Evolutionary conservation across 2,113 vertebrate species (phyloP).

Genomic region (Lipotes vexillifer): DNA sequence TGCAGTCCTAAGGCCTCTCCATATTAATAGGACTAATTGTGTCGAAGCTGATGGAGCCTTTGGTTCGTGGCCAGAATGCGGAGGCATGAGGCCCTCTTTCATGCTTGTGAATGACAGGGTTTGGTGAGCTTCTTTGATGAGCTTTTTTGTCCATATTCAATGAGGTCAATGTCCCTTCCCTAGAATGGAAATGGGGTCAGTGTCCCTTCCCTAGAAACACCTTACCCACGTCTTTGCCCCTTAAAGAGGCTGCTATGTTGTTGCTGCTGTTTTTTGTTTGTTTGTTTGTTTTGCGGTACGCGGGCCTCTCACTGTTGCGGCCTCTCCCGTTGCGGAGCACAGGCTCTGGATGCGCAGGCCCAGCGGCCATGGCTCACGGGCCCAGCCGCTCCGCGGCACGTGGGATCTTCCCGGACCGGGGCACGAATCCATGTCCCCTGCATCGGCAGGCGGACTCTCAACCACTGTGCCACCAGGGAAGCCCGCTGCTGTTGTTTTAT

Average conservation of each 20-base stretch:
- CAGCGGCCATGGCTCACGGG: too few relatives aligned
- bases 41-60: constrained; percentile 1
- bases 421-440: too few relatives aligned
- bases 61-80: constrained; percentile 12
- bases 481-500: not conserved
- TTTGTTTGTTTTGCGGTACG: too few relatives aligned
- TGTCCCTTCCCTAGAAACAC: constrained; percentile 36
- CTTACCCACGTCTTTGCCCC: not conserved
- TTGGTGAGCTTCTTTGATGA: constrained; percentile 30
- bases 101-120: constrained; percentile 24
- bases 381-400: too few relatives aligned
- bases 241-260: constrained; percentile 26
- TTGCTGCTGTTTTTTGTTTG: not conserved
- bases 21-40: constrained; percentile 27
- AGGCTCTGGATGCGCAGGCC: too few relatives aligned
- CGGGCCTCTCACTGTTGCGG: too few relatives aligned
- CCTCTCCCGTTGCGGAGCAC: too few relatives aligned
- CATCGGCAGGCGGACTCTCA: too few relatives aligned
- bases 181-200: constrained; percentile 53
- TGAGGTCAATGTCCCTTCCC: constrained; percentile 47
- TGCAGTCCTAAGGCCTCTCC: not conserved
- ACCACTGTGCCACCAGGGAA: too few relatives aligned
- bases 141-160: constrained; percentile 36
- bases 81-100: constrained; percentile 15
- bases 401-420: too few relatives aligned